Evolutionary conservation across 2,797 vertebrate species (phyloP).

Genomic region (Pangasius krempfi): DNA sequence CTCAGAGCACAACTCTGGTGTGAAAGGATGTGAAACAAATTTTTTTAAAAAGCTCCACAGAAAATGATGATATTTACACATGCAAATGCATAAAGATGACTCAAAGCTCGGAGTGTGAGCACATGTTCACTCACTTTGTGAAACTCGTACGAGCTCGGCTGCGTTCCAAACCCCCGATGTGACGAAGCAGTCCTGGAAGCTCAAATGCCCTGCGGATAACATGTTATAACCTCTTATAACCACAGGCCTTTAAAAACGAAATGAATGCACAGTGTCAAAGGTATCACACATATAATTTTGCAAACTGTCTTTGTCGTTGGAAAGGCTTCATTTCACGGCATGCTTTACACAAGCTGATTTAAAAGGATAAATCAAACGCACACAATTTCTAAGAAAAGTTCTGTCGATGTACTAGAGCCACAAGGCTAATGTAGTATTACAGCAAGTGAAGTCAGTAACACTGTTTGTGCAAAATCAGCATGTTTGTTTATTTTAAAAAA

Average conservation of each 20-base stretch:
- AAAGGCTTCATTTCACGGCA: background rate
- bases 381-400: background rate
- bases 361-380: background rate
- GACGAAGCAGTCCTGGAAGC: conserved; percentile 97
- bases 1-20: background rate
- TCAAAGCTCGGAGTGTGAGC: background rate
- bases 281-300: background rate
- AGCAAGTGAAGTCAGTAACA: background rate
- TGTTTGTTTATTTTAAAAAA: background rate
- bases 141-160: conserved; percentile 91
- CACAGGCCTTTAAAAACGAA: background rate
- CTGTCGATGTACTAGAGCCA: no score
- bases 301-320: background rate
- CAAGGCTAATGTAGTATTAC: background rate
- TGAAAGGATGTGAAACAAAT: background rate
- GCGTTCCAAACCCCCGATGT: conserved; percentile 96
- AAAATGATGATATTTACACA: background rate
- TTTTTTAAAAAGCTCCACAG: no score
- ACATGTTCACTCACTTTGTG: conserved; percentile 85
- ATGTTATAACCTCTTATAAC: conserved; percentile 28
- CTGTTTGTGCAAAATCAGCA: background rate
- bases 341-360: background rate
- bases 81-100: background rate
- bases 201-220: conserved; percentile 84
- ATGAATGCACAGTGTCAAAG: background rate